Evolutionary conservation across 2,888 invertebrate genomes (phyloP), one percentile per base, ranked within the genome.

Genomic region (Cheilosia vernalis): DNA sequence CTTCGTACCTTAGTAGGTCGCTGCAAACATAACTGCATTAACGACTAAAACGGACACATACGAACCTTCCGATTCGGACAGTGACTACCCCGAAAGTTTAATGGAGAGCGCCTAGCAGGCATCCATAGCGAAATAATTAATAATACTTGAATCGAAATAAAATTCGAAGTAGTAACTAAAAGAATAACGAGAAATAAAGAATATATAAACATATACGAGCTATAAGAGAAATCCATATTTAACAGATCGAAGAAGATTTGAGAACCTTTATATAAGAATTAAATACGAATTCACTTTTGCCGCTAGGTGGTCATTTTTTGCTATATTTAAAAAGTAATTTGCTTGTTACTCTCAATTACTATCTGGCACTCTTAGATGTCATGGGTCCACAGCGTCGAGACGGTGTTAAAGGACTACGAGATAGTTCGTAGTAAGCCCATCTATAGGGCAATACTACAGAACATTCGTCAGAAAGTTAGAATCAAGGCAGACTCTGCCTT

Each of bases 1-100:
- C 51, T 21, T 51, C 47, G 63, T 63, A 49, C 63, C 63, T 49
- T 63, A 51, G 21, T 64, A 64, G 49, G 51, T 51, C 64, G 64
- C 51, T 64, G 64, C 37, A 37, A 51, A 24, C n/a, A 51, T 51
- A 33, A 9, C 27, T 51, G 51, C 64, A 64, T 37, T 64, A 64
- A 51, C 37, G 51, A 51, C 64, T 24, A 51, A 64, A 64, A 33
- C 3, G 37, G 64, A 37, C 24, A 33, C 64, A 24, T 61, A 42
- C 60, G 60, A 61, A 17, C 60, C 24, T 60, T 53, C 53, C 33
- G 30, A n/a, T 33, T 24, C 24, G 21, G 49, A 49, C 56, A 33
- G 33, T 56, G 13, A 56, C 56, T 56, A 56, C 56, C 56, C 19
- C 13, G 37, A 37, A 56, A 61, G 30, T 27, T 27, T 27, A 61